Conservation (phyloP, 2,113 vertebrate species). For the Silurus asotus region DNA sequence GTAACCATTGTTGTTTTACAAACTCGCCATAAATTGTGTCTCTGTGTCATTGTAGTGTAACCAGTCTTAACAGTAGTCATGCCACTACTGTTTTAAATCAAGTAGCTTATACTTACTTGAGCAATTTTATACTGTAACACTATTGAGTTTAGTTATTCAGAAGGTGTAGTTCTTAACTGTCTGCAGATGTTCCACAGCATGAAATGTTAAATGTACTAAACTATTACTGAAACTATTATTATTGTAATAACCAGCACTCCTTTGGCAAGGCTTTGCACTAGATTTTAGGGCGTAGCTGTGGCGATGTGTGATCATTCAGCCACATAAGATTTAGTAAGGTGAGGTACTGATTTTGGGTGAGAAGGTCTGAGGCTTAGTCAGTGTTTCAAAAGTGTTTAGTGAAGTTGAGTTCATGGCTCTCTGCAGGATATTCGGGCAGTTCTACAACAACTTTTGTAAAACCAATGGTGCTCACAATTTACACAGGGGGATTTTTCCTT, state of each 20-base stretch:
- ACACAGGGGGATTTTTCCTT: background rate
- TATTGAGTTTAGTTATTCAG: background rate
- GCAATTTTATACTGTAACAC: background rate
- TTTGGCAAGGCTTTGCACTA: background rate
- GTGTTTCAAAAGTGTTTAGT: background rate
- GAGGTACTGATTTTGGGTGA: background rate
- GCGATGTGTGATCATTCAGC: background rate
- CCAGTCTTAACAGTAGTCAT: background rate
- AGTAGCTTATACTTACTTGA: background rate
- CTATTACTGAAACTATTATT: background rate
- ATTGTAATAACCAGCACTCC: no score
- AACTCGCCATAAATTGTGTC: no score
- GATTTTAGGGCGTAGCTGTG: background rate
- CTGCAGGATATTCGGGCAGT: background rate
- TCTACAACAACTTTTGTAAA: background rate
- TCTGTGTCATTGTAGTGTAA: background rate
- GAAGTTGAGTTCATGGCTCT: background rate
- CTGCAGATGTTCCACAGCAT: background rate
- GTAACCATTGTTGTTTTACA: no score
- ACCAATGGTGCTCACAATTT: background rate
- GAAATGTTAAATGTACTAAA: background rate
- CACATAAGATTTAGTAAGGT: background rate
- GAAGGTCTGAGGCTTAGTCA: background rate
- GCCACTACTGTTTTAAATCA: background rate
- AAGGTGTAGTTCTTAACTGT: background rate